Evolutionary conservation across 2,888 invertebrate genomes (phyloP).

Genomic region (Athalia circularis): DNA sequence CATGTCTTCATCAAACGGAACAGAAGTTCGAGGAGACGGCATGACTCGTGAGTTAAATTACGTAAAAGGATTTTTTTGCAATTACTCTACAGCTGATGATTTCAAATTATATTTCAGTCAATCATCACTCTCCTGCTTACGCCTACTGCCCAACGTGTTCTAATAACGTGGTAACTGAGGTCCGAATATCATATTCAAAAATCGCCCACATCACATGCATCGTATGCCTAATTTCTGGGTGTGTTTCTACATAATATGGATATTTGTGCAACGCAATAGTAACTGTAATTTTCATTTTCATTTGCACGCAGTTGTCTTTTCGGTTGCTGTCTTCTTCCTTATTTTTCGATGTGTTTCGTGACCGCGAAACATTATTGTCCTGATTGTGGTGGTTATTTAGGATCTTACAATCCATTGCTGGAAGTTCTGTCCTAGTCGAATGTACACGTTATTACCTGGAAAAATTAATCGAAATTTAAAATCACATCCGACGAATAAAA

Average conservation of each 20-base stretch:
- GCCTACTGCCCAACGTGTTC: conserved; percentile 35
- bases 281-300: neutral
- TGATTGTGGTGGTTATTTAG: conserved; percentile 21
- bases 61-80: neutral
- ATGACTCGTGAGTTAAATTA: conserved; percentile 23
- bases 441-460: neutral
- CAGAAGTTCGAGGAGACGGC: neutral
- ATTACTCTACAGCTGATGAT: neutral
- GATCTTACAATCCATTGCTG: conserved; percentile 24
- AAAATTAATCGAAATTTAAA: neutral
- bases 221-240: neutral
- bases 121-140: conserved; percentile 2
- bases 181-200: conserved; percentile 32
- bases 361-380: conserved; percentile 39
- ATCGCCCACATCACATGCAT: conserved; percentile 21
- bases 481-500: conserved; percentile 1
- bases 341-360: conserved; percentile 41
- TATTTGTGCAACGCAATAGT: too few species aligned
- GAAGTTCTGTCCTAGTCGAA: conserved; percentile 16
- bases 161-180: conserved; percentile 15
- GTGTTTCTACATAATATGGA: neutral
- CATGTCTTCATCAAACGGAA: neutral
- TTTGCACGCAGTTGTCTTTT: conserved; percentile 11
- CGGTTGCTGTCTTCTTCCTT: conserved; percentile 40
- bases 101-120: conserved; percentile 6